A percentile compares a stretch with the other conserved stretches of the same genome.
phyloP scores from a whole-genome alignment of 1,140 invertebrate species.

The Ostrea denselamellosa region DNA sequence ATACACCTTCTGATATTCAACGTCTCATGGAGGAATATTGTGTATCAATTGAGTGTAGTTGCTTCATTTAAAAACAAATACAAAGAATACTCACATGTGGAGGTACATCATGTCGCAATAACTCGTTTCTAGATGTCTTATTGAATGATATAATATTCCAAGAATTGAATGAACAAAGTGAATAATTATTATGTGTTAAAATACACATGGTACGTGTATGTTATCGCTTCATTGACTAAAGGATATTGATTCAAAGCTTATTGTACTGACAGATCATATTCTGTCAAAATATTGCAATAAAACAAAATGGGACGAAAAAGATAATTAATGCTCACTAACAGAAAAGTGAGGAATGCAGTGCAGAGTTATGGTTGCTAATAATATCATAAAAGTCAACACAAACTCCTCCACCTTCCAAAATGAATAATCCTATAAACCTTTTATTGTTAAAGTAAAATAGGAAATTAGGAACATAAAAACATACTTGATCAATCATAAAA shows the following conservation, averaged over 20 bases:
- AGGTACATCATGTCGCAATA: not conserved
- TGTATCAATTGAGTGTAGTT: too few species aligned
- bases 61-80: too few species aligned
- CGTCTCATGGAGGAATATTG: not conserved
- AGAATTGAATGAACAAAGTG: not conserved
- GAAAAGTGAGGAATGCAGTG: conserved; percentile 23
- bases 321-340: conserved; percentile 24
- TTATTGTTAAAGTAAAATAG: conserved; percentile 35
- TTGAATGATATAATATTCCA: not conserved
- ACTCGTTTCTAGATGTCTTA: not conserved
- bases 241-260: not conserved
- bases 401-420: conserved; percentile 1
- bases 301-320: conserved; percentile 26
- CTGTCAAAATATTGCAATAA: conserved; percentile 33
- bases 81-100: not conserved
- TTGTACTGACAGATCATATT: not conserved
- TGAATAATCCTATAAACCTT: conserved; percentile 36
- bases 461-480: not conserved
- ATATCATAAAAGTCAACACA: conserved; percentile 39
- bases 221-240: not conserved
- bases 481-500: conserved; percentile 26
- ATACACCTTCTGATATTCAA: not conserved
- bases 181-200: not conserved
- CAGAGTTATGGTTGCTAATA: conserved; percentile 33
- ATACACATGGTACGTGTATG: not conserved